phyloP scores from a whole-genome alignment of 2,113 vertebrate genomes.

The Laterallus jamaicensis region DNA sequence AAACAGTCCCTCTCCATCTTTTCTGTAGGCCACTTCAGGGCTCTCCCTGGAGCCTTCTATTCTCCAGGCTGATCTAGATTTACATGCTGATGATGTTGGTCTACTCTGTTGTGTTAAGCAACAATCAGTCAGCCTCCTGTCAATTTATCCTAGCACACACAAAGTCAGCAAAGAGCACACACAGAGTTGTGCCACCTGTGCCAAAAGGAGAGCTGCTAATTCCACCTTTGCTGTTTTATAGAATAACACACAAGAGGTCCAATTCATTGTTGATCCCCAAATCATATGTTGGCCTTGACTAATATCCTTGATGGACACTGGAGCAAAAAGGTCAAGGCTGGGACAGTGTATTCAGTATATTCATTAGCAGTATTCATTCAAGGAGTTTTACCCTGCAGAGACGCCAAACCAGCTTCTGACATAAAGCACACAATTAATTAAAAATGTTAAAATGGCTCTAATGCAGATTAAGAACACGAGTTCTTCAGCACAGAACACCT shows the following conservation, averaged over 20 bases:
- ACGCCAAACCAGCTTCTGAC: not conserved
- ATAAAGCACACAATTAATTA: not conserved
- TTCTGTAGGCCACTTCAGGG: no score
- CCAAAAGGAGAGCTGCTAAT: not conserved
- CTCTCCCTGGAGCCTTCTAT: no score
- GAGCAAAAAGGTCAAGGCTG: not conserved
- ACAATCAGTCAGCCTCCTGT: not conserved
- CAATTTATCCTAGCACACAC: not conserved
- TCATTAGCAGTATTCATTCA: not conserved
- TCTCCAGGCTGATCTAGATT: not conserved
- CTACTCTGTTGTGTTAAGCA: not conserved
- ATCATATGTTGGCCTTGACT: not conserved
- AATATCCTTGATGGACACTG: not conserved
- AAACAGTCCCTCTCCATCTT: no score
- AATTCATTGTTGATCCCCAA: not conserved
- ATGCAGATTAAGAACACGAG: not conserved
- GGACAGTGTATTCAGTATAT: not conserved
- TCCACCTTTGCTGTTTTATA: not conserved
- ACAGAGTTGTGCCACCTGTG: not conserved
- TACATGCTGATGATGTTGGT: fast-evolving
- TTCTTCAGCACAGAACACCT: not conserved
- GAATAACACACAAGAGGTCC: not conserved
- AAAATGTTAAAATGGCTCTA: not conserved
- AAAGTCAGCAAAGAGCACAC: not conserved
- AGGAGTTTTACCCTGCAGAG: not conserved